phyloP scores from a whole-genome alignment of 30 jellyfish, hydroid and myxozoan species.

The Aurelia coerulea region DNA sequence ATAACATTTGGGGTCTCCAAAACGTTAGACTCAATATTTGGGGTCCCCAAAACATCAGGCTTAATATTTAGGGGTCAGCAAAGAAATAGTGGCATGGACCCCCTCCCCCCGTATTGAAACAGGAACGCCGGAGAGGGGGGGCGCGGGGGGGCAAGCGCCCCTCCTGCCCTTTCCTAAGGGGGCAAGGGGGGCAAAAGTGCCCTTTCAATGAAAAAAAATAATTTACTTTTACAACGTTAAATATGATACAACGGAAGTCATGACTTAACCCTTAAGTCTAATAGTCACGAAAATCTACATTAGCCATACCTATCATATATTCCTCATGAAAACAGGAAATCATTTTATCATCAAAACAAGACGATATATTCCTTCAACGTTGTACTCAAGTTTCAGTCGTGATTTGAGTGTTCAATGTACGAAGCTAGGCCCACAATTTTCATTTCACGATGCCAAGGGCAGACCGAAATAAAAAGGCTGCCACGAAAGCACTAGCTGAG shows the following conservation, averaged over 20 bases:
- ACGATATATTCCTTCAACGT: neutral
- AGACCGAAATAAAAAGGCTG: slow-evolving; percentile 43
- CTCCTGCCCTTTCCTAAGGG: neutral
- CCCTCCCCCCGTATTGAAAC: no score
- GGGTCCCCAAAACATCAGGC: no score
- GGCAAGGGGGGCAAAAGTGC: slow-evolving; percentile 3
- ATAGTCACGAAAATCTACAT: neutral
- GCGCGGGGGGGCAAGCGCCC: no score
- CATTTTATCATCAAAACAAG: slow-evolving; percentile 16
- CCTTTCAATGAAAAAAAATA: neutral
- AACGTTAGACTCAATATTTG: no score
- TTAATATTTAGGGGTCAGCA: no score
- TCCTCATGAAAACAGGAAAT: neutral
- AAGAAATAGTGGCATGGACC: no score
- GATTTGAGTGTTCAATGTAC: slow-evolving; percentile 7
- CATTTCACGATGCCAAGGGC: slow-evolving; percentile 23
- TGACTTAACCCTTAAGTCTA: neutral
- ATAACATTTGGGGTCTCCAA: no score
- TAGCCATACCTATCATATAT: neutral
- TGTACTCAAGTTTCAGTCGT: slow-evolving; percentile 19
- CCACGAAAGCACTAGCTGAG: slow-evolving; percentile 50
- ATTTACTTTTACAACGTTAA: neutral
- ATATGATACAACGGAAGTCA: neutral
- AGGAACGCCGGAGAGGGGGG: no score
- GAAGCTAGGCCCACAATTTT: slow-evolving; percentile 22